Base-by-base conservation (phyloP, 2,888 invertebrate genomes). In the Drosophila buzzatii region DNA sequence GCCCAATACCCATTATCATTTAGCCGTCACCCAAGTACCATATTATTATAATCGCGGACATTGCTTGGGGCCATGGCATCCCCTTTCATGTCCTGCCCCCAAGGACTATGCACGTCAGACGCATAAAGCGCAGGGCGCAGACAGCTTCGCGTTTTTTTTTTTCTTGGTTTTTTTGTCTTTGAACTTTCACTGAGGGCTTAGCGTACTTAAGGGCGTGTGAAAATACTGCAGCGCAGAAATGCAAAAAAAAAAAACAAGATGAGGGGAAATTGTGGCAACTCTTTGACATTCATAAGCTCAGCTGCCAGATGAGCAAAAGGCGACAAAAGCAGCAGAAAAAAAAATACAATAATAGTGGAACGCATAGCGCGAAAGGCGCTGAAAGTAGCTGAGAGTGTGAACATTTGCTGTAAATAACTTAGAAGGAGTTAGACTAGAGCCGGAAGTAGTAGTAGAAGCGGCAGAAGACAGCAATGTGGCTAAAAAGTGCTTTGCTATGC, bases 231-330 rank as follows among this genome's bases (percentile, higher is more conserved):
- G 60, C 42, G 27, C 18, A 16, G 1, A 47, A 10, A 27, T 16
- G 16, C 33, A 20, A 35, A 7, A 35, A 35, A 18, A 33, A 49
- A 33, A 37, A 61, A n/a, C n/a, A 27, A 51, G n/a, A 45, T n/a
- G 44, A 51, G 33, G 53, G 57, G 37, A 44, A 64, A 66, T 23
- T 44, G 56, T 62, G 69, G 64, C 71, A 81, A 71, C 76, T 72
- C 89, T 87, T 84, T 89, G 89, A 89, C 89, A 89, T 89, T 89
- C 89, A 89, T 90, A 84, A 90, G 84, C 73, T 73, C 64, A 70
- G 72, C 82, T 73, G 74, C 53, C 76, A 76, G 81, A 65, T 79
- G 79, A 75, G 70, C 74, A 58, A 66, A 65, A 57, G 52, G 44
- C 60, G 41, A 27, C 60, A 59, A 68, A 67, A 66, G 63, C 31